Base-by-base conservation (phyloP, 1,140 invertebrate genomes). In the Lanistes nyassanus region DNA sequence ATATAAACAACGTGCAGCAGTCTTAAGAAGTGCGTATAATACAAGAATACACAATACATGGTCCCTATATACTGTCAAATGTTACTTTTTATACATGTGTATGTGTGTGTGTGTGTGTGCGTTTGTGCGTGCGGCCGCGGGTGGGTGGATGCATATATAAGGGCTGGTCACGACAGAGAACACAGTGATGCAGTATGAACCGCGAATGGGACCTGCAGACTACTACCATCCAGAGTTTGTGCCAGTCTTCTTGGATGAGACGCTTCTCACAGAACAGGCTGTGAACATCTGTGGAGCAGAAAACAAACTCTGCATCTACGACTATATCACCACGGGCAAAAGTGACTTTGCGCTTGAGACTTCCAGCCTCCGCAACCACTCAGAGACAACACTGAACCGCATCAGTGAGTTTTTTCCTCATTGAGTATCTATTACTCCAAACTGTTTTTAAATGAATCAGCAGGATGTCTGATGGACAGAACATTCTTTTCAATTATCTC, bases 231-330 rank as follows among this genome's bases (percentile, higher is more conserved):
- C 65, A 34, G 70, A 80, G 31, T 82, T 79, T 51, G 60, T 74
- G 19, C 81, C 81, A 5, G 39, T 73, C 13, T 82, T 80, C 47
- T 37, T 76, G 21, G 81, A 82, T 26, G 77, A 82, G 37, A 75
- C 73, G 0, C 69, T 72, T 53, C 7, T 55, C 19, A 53, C 72
- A 9, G 34, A 72, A 2, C 39, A 66, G 19, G 76, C 80, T 26
- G 67, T 53, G 5, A n/a, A 29, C 29, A 64, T 66, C 31, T 82
- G 81, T 73, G 66, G 66, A 23, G 76, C 65, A 11, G 69, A 71
- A 19, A 80, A 80, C 42, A 51, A 69, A 13, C 64, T 78, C 34
- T 82, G 81, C 56, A 70, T 79, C 26, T 82, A 76, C 51, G 81
- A 82, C 62, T 76, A 68, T 39, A 51, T 82, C 23, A 73, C 78